Percentiles rank a stretch among this genome's conserved stretches.
Evolutionary conservation across 2,113 vertebrate genomes (phyloP).

Genomic region (Atrichornis clamosus): DNA sequence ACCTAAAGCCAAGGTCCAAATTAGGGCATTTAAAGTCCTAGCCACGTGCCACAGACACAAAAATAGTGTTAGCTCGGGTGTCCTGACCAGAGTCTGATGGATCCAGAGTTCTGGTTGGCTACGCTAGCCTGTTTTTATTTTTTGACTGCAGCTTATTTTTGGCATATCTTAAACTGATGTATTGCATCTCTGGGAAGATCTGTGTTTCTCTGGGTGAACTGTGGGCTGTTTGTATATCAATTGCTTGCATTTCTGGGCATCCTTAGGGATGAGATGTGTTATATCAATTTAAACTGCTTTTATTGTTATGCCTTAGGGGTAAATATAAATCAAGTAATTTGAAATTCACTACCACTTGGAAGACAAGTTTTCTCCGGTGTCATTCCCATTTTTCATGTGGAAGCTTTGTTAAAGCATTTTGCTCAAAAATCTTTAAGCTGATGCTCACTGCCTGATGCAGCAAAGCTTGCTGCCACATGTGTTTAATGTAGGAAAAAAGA

Average conservation of each 20-base stretch:
- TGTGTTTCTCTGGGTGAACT: not conserved
- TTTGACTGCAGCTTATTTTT: conserved; percentile 21
- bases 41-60: not conserved
- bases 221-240: not conserved
- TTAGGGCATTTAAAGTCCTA: not conserved
- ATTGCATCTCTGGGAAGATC: not conserved
- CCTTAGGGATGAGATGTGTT: conserved; percentile 3
- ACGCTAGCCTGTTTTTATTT: not conserved
- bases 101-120: not conserved
- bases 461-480: not conserved
- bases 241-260: conserved; percentile 27
- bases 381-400: not conserved
- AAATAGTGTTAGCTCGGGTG: not conserved
- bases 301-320: conserved; percentile 1
- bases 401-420: conserved; percentile 5
- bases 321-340: not conserved
- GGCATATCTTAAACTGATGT: not conserved
- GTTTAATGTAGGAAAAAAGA: not conserved
- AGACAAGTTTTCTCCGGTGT: conserved; percentile 5
- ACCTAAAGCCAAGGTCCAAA: not conserved
- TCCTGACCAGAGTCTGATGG: not conserved
- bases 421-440: not conserved
- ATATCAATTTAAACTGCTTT: not conserved
- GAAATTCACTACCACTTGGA: not conserved
- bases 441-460: not conserved